These are phyloP conservation scores for Drosophila emarginata DNA, from an alignment of 2,888 invertebrate genomes.

Conservation along the genomic window DNA sequence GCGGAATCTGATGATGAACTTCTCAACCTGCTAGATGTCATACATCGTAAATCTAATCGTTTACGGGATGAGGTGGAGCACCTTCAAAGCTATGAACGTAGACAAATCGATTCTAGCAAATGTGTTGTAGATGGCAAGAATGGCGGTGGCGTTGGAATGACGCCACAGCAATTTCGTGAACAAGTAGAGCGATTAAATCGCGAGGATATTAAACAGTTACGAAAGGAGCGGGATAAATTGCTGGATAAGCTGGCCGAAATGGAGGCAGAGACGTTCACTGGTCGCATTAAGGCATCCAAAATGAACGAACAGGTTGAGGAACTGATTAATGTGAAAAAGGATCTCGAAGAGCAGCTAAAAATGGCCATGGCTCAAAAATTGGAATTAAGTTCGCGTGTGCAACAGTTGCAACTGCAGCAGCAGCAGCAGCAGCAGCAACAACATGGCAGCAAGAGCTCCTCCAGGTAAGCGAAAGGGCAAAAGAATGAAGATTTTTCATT, in stretches of 20 bases:
- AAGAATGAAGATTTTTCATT: too few relatives aligned
- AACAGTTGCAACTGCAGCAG: conserved; percentile 83
- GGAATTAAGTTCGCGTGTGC: conserved; percentile 85
- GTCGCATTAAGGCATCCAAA: conserved; percentile 86
- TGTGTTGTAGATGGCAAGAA: conserved; percentile 35
- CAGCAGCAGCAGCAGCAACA: conserved; percentile 64
- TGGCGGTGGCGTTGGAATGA: conserved; percentile 68
- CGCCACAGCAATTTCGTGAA: conserved; percentile 79
- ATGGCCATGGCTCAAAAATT: conserved; percentile 84
- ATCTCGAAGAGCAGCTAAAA: conserved; percentile 85
- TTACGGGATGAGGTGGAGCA: conserved; percentile 88
- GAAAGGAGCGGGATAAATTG: conserved; percentile 89
- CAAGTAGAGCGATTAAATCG: conserved; percentile 80
- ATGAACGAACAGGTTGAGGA: conserved; percentile 86
- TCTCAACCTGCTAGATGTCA: conserved; percentile 93
- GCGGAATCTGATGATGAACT: conserved; percentile 90
- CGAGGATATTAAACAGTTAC: conserved; percentile 85
- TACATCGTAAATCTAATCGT: conserved; percentile 89
- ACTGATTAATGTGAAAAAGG: conserved; percentile 84
- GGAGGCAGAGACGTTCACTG: conserved; percentile 89
- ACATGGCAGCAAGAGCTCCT: conserved; percentile 80
- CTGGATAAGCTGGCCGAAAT: conserved; percentile 89
- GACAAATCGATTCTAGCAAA: conserved; percentile 51
- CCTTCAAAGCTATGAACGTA: conserved; percentile 83
- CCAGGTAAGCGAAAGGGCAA: conserved; percentile 72